phyloP scores from a whole-genome alignment of 2,888 invertebrate species.

The Hypomecis punctinalis region DNA sequence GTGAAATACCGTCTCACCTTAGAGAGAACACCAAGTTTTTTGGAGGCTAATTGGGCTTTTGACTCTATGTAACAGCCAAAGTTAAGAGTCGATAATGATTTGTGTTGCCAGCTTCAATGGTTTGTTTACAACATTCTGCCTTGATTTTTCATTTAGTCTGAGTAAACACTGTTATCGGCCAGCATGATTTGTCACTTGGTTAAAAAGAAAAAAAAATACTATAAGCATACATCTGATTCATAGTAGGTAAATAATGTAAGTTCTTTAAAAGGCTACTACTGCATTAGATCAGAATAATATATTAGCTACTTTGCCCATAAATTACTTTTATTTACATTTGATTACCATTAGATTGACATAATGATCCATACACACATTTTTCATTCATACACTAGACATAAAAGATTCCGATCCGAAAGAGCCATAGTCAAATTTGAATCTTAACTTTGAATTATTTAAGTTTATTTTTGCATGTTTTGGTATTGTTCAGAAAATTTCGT shows the following conservation, averaged over 20 bases:
- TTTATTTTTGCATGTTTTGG: neutral
- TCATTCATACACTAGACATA: slow-evolving; percentile 19
- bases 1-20: too few relatives aligned
- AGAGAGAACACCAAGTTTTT: too few relatives aligned
- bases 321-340: slow-evolving; percentile 21
- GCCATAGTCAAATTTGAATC: neutral
- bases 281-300: neutral
- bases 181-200: too few relatives aligned
- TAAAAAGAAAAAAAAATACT: too few relatives aligned
- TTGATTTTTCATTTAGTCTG: too few relatives aligned
- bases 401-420: neutral
- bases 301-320: slow-evolving; percentile 6
- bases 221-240: too few relatives aligned
- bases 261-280: neutral
- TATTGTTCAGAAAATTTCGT: slow-evolving; percentile 32
- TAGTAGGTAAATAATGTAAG: neutral
- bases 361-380: slow-evolving; percentile 33
- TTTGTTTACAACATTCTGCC: too few relatives aligned
- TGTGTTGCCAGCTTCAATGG: too few relatives aligned
- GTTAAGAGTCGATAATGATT: too few relatives aligned
- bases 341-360: slow-evolving; percentile 29
- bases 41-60: too few relatives aligned
- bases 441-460: neutral
- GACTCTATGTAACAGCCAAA: too few relatives aligned
- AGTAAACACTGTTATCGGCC: too few relatives aligned